Percentiles rank a stretch among this genome's conserved stretches.
These are phyloP conservation scores for Sylvia borin DNA, from an alignment of 2,797 vertebrate species.

Conservation along the genomic window DNA sequence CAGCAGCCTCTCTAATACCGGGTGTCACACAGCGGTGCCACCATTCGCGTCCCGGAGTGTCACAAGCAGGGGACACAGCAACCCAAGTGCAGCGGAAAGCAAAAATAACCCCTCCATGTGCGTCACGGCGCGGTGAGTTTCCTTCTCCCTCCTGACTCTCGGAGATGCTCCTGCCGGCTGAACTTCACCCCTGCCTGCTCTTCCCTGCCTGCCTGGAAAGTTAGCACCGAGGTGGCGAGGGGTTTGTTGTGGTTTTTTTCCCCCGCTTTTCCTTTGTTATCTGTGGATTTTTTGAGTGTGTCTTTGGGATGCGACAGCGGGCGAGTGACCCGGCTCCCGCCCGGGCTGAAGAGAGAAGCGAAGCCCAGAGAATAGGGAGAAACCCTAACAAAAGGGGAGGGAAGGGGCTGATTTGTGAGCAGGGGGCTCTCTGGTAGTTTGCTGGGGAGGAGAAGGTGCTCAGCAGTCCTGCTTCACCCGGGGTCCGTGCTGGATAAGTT, in stretches of 20 bases:
- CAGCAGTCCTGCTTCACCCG: accelerated
- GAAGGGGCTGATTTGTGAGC: background rate
- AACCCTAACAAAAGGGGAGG: background rate
- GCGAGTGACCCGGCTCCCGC: background rate
- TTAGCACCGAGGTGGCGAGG: background rate
- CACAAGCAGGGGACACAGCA: background rate
- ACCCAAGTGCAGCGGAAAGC: background rate
- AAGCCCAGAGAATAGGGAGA: background rate
- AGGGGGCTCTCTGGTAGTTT: accelerated
- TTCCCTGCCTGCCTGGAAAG: background rate
- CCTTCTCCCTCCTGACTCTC: background rate
- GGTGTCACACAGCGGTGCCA: slow-evolving; percentile 29
- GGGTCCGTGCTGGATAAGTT: background rate
- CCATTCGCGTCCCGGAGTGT: slow-evolving; percentile 19
- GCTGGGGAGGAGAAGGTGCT: background rate
- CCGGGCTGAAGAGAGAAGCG: background rate
- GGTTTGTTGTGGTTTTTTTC: background rate
- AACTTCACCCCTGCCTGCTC: background rate
- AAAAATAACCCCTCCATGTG: background rate
- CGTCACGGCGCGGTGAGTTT: background rate
- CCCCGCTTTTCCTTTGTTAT: background rate
- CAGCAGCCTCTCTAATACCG: background rate
- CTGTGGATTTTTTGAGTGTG: background rate
- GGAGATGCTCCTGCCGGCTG: background rate
- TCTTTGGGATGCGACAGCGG: background rate